Evolutionary conservation across 2,113 vertebrate genomes (phyloP).

Genomic region (Chionis minor): DNA sequence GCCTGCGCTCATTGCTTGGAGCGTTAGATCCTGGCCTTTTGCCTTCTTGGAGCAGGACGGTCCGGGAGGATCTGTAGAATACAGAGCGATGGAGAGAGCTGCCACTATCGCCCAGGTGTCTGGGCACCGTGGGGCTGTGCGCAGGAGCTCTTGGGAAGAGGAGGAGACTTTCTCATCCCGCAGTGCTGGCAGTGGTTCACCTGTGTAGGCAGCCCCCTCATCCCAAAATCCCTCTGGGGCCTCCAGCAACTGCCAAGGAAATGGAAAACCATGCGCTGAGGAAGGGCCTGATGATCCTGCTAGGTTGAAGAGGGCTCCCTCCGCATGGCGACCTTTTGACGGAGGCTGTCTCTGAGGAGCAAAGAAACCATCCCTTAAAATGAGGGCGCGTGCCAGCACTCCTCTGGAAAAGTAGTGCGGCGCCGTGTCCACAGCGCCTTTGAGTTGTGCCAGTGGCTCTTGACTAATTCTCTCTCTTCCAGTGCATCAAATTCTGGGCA

Average conservation of each 20-base stretch:
- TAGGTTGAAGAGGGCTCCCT: background rate
- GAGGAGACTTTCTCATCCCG: background rate
- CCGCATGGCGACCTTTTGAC: background rate
- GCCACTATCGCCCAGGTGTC: background rate
- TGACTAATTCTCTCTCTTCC: constrained; percentile 51
- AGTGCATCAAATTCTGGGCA: constrained; percentile 89
- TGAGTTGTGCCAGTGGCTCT: background rate
- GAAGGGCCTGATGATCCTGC: background rate
- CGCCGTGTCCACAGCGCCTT: background rate
- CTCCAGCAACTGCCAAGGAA: background rate
- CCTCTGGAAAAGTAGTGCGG: background rate
- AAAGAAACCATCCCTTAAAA: background rate
- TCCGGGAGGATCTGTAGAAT: background rate
- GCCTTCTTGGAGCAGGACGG: background rate
- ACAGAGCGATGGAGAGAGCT: background rate
- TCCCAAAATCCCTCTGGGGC: background rate
- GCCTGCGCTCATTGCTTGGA: background rate
- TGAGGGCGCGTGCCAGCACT: background rate
- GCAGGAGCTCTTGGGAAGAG: background rate
- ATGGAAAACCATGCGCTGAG: background rate
- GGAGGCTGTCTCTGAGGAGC: background rate
- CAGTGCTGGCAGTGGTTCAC: background rate
- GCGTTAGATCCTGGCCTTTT: background rate
- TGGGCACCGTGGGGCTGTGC: background rate
- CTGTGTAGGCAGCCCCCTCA: background rate